Evolutionary conservation across 2,888 invertebrate species (phyloP), one percentile per base, ranked within the genome.

Genomic region (Schrankia costaestrigalis): DNA sequence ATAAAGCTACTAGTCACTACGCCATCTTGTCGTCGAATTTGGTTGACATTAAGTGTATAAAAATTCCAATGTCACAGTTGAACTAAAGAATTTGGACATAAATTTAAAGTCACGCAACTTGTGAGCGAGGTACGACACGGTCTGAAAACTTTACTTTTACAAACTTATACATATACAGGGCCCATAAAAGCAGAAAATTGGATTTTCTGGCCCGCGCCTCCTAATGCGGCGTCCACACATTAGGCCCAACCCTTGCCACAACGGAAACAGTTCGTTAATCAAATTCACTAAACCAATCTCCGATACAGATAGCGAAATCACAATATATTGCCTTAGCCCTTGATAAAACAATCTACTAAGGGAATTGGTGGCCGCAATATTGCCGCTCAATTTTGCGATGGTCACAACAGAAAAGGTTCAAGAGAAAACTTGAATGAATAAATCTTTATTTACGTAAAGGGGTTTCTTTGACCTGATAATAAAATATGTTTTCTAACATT

Each of bases 181-280:
- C 43, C 68, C 75, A 75, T 64, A 71, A 59, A 61, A 70, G 73
- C 77, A 77, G 83, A 80, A 84, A 85, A 85, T 85, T 82, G 76
- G 78, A 85, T 85, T 85, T 83, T 85, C 78, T 78, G 71, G 71
- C 69, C 73, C 66, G 61, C 78, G 78, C 77, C 70, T 78, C 63
- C 56, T 76, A 78, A 79, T 71, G 71, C 63, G 67, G 40, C 59
- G 66, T 63, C 73, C 69, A 69, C 64, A 27, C 51, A 65, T 74
- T 74, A 67, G 56, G 59, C 60, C 72, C 71, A 82, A 82, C 83
- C 83, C 84, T 84, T 81, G 63, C 69, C 62, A 48, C 48, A 41
- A 46, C 61, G 70, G 68, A 69, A 75, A 71, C 71, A 69, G 71
- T 71, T 63, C 68, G 72, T 78, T 83, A 81, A 83, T 83, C 83